phyloP scores from a whole-genome alignment of 2,888 invertebrate genomes.

The Drosophila suboccidentalis region DNA sequence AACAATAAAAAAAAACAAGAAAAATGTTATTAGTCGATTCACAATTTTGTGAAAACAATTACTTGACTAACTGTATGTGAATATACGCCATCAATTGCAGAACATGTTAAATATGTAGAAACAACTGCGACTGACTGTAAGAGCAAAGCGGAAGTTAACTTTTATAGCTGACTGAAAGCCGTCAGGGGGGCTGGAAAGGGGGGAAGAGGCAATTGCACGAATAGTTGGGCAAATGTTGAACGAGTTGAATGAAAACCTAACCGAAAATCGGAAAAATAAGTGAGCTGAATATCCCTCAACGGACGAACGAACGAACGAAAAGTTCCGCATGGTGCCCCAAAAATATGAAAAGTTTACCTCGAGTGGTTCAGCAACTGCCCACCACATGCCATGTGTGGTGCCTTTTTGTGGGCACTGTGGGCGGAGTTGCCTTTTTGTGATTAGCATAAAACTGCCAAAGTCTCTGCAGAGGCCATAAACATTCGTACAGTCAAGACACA shows the following conservation, averaged over 20 bases:
- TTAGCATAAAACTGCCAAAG: slow-evolving; percentile 81
- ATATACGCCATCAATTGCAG: slow-evolving; percentile 5
- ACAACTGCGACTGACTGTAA: slow-evolving; percentile 49
- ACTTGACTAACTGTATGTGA: background rate
- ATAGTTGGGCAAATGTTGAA: slow-evolving; percentile 75
- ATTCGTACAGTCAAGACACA: slow-evolving; percentile 49
- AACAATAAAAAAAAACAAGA: no score
- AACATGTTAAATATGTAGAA: slow-evolving; percentile 11
- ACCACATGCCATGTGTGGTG: slow-evolving; percentile 31
- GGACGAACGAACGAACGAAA: slow-evolving; percentile 48
- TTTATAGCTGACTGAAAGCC: slow-evolving; percentile 72
- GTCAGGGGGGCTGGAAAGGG: slow-evolving; percentile 28
- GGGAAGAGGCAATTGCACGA: slow-evolving; percentile 60
- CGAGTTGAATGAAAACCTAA: slow-evolving; percentile 62
- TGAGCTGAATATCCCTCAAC: slow-evolving; percentile 46
- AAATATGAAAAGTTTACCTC: slow-evolving; percentile 75
- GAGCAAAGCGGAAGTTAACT: slow-evolving; percentile 60
- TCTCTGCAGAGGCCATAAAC: slow-evolving; percentile 66
- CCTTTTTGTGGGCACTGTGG: slow-evolving; percentile 13
- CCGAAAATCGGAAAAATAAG: slow-evolving; percentile 54
- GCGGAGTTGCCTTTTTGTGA: slow-evolving; percentile 67
- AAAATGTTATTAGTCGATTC: no score
- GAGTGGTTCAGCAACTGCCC: slow-evolving; percentile 37
- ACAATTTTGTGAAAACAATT: no score
- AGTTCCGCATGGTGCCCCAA: slow-evolving; percentile 48